phyloP scores from a whole-genome alignment of 2,888 invertebrate species.

The Eucera pruinosa region DNA sequence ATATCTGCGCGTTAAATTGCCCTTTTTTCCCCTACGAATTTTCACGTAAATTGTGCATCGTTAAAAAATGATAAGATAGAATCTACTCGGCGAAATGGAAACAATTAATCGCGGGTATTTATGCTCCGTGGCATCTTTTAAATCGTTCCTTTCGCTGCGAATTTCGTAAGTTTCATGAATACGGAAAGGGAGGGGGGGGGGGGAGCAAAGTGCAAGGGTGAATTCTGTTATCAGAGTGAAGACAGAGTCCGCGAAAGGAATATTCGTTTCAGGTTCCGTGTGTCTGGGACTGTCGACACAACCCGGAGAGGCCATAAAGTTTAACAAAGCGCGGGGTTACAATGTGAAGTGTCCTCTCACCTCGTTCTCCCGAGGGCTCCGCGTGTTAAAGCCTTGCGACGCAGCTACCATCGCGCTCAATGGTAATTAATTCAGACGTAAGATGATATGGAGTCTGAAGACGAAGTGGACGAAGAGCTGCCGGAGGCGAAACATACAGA shows the following conservation, averaged over 20 bases:
- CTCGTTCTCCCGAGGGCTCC: conserved; percentile 23
- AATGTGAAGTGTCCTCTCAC: conserved; percentile 45
- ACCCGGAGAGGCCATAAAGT: conserved; percentile 19
- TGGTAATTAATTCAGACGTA: conserved; percentile 60
- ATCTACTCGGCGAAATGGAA: not conserved
- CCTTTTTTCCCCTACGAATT: too few relatives aligned
- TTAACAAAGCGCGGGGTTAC: conserved; percentile 38
- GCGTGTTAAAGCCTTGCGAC: conserved; percentile 18
- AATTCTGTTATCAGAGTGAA: conserved; percentile 15
- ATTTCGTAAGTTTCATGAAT: conserved; percentile 16
- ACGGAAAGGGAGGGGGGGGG: not conserved
- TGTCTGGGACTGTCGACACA: conserved; percentile 20
- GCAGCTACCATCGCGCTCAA: conserved; percentile 47
- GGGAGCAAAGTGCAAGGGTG: not conserved
- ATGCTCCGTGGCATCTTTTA: not conserved
- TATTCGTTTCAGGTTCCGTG: conserved; percentile 47
- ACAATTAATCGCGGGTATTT: conserved; percentile 1
- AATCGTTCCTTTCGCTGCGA: not conserved
- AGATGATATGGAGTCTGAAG: conserved; percentile 83
- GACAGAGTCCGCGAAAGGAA: conserved; percentile 21
- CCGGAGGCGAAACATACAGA: conserved; percentile 75
- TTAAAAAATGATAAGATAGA: too few relatives aligned
- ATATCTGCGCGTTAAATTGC: too few relatives aligned
- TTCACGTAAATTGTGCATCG: too few relatives aligned
- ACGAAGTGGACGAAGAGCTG: conserved; percentile 82